These are phyloP conservation scores for Ormia ochracea DNA, from an alignment of 2,888 invertebrate genomes.

Conservation along the genomic window DNA sequence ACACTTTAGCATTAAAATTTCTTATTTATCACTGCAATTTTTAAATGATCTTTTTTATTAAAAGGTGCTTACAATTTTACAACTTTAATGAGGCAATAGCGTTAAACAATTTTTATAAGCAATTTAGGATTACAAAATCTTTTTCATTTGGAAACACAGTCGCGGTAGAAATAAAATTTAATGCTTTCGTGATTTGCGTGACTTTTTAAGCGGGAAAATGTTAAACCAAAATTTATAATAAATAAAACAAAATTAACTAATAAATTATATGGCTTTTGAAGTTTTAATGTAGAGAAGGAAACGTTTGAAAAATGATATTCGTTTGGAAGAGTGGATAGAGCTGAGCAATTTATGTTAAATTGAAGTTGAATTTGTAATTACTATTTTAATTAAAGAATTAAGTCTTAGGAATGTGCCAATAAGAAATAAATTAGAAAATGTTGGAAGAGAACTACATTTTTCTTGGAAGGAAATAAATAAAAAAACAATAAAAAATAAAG, in stretches of 20 bases:
- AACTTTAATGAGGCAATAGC: conserved; percentile 6
- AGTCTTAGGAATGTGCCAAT: no score
- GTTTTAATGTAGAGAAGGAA: conserved; percentile 37
- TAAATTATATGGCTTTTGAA: conserved; percentile 29
- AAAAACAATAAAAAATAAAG: no score
- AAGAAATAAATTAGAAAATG: no score
- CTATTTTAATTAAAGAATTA: no score
- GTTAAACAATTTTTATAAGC: conserved; percentile 28
- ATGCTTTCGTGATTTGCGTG: conserved; percentile 37
- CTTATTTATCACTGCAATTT: conserved; percentile 10
- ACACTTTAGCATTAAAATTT: neutral
- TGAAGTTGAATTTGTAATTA: no score
- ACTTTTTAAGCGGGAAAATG: conserved; percentile 26
- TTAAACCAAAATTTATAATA: conserved; percentile 21
- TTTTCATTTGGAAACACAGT: neutral
- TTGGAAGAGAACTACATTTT: no score
- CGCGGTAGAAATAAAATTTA: neutral
- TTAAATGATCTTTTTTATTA: neutral
- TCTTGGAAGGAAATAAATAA: no score
- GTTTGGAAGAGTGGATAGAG: neutral
- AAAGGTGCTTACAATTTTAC: neutral
- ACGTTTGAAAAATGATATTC: conserved; percentile 10
- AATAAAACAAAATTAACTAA: conserved; percentile 32
- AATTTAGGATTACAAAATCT: conserved; percentile 44
- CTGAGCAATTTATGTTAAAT: neutral